Conservation (phyloP, 2,797 vertebrate species). For the Miichthys miiuy region DNA sequence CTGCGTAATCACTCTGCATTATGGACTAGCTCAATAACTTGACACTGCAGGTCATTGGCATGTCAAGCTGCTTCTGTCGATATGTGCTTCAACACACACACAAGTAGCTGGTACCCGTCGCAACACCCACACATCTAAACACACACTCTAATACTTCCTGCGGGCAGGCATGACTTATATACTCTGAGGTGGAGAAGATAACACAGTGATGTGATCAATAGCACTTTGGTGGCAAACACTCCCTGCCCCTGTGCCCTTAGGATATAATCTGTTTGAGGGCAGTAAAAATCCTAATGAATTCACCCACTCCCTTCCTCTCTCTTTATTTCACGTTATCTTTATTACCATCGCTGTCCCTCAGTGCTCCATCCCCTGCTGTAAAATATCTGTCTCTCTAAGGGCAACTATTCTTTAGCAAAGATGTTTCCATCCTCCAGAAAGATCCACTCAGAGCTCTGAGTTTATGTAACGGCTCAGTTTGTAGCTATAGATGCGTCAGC, state of each 20-base stretch:
- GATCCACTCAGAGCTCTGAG: constrained; percentile 24
- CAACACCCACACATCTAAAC: constrained; percentile 12
- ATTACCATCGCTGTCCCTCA: constrained; percentile 46
- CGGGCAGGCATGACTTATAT: constrained; percentile 68
- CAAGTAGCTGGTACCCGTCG: constrained; percentile 6
- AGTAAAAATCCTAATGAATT: constrained; percentile 72
- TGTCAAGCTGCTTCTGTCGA: constrained; percentile 55
- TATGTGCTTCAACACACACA: constrained; percentile 29
- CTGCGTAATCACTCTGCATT: constrained; percentile 73
- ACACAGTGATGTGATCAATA: constrained; percentile 78
- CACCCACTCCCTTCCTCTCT: constrained; percentile 31
- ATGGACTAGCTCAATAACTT: constrained; percentile 65
- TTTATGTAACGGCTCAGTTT: constrained; percentile 31
- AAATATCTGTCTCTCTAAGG: constrained; percentile 50
- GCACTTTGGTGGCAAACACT: constrained; percentile 67
- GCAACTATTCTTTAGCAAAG: constrained; percentile 26
- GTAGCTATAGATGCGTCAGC: constrained; percentile 33
- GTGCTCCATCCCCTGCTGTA: constrained; percentile 31
- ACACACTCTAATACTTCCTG: constrained; percentile 43
- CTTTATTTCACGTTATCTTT: constrained; percentile 61
- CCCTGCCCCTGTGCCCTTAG: constrained; percentile 52
- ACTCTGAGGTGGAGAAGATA: constrained; percentile 66
- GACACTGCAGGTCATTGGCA: constrained; percentile 65
- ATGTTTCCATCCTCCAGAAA: constrained; percentile 29
- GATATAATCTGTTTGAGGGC: constrained; percentile 67